A percentile compares a stretch with the other conserved stretches of the same genome.
Evolutionary conservation across 2,888 invertebrate genomes (phyloP).

Genomic region (Byasa hedistus): DNA sequence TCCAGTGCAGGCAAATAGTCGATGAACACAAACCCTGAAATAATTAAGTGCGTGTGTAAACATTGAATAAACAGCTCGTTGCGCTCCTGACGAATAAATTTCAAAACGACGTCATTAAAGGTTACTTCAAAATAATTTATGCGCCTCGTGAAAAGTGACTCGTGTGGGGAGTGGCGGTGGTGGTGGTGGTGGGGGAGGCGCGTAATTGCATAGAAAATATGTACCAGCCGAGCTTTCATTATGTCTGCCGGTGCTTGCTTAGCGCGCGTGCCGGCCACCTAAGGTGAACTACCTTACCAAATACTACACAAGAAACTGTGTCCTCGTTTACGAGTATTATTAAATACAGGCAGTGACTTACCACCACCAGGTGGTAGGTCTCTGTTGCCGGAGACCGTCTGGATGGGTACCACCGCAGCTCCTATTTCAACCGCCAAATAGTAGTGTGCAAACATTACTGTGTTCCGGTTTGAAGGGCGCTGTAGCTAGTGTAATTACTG

Average conservation of each 20-base stretch:
- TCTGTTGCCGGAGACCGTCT: too few species aligned
- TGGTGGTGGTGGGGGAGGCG: slow-evolving; percentile 18
- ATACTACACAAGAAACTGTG: too few species aligned
- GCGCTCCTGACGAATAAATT: slow-evolving; percentile 16
- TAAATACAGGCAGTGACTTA: too few species aligned
- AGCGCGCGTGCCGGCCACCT: slow-evolving; percentile 34
- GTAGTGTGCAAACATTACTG: too few species aligned
- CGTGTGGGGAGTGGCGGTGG: slow-evolving; percentile 26
- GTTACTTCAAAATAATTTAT: slow-evolving; percentile 27
- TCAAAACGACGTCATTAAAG: slow-evolving; percentile 23
- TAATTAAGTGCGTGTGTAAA: neutral
- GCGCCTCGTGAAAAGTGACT: slow-evolving; percentile 34
- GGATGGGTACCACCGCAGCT: too few species aligned
- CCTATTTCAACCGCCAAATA: too few species aligned
- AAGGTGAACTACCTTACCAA: slow-evolving; percentile 37
- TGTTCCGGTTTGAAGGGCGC: too few species aligned
- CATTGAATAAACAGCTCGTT: slow-evolving; percentile 1
- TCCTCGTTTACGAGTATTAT: too few species aligned
- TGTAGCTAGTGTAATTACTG: too few species aligned
- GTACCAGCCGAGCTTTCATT: slow-evolving; percentile 57
- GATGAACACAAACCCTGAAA: neutral
- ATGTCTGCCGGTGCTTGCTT: slow-evolving; percentile 51
- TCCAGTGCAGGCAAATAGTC: too few species aligned
- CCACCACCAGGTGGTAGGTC: too few species aligned
- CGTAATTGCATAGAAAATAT: slow-evolving; percentile 62